These are phyloP conservation scores for Meloe dianella DNA, from an alignment of 2,888 invertebrate species.

Conservation along the genomic window DNA sequence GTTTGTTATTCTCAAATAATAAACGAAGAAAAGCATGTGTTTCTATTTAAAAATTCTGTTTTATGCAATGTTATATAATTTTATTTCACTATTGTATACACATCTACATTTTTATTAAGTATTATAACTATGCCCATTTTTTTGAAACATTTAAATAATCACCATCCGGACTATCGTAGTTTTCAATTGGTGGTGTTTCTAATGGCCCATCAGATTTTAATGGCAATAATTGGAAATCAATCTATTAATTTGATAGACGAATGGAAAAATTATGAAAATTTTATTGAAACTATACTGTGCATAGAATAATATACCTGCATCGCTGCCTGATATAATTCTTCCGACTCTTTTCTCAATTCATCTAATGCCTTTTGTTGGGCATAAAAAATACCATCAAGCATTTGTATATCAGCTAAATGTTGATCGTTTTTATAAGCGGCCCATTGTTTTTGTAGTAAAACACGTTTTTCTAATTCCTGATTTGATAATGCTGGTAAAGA, in stretches of 20 bases:
- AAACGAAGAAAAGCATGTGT: background rate
- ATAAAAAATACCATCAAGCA: constrained; percentile 71
- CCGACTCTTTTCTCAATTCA: constrained; percentile 79
- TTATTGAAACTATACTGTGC: background rate
- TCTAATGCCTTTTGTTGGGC: constrained; percentile 81
- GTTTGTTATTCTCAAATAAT: too few relatives aligned
- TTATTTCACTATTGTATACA: too few relatives aligned
- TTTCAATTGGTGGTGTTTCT: constrained; percentile 80
- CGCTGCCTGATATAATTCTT: constrained; percentile 86
- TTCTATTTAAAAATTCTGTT: too few relatives aligned
- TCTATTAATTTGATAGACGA: too few relatives aligned
- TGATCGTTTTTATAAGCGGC: constrained; percentile 70
- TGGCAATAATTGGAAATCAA: constrained; percentile 75
- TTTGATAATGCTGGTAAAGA: constrained; percentile 59
- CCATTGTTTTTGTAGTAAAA: constrained; percentile 78
- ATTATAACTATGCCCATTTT: constrained; percentile 69
- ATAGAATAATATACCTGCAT: constrained; percentile 66
- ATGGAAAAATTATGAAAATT: background rate
- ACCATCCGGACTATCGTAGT: constrained; percentile 86
- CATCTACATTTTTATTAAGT: too few relatives aligned
- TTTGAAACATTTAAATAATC: constrained; percentile 84
- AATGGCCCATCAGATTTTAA: constrained; percentile 75
- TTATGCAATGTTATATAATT: too few relatives aligned
- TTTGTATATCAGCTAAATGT: constrained; percentile 68
- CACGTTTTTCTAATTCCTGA: constrained; percentile 70